These are phyloP conservation scores for Leptopterna dolabrata DNA, from an alignment of 2,888 invertebrate genomes.

Conservation along the genomic window DNA sequence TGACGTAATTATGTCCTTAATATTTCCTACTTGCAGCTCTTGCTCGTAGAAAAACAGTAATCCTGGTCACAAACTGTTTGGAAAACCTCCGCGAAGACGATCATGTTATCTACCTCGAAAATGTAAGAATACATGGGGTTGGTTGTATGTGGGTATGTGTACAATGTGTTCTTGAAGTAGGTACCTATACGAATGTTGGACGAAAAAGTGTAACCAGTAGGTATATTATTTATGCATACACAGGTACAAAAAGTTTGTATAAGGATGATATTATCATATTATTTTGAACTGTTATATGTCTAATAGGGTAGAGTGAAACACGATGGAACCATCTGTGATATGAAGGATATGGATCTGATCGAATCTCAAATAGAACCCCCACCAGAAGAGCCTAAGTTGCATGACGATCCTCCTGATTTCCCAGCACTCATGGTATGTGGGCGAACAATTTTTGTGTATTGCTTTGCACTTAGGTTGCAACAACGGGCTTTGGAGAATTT, in stretches of 20 bases:
- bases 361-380: neutral
- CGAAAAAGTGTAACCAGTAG: too few relatives aligned
- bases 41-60: slow-evolving; percentile 75
- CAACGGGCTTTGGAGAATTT: too few relatives aligned
- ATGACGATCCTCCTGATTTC: neutral
- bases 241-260: too few relatives aligned
- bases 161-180: too few relatives aligned
- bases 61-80: slow-evolving; percentile 86
- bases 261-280: too few relatives aligned
- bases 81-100: slow-evolving; percentile 79
- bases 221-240: too few relatives aligned
- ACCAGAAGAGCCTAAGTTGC: neutral
- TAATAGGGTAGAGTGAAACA: slow-evolving; percentile 10
- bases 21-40: slow-evolving; percentile 67
- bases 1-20: neutral
- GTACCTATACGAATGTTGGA: too few relatives aligned
- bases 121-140: slow-evolving; percentile 72
- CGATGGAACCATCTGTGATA: neutral
- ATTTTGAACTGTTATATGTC: neutral
- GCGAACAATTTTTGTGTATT: neutral
- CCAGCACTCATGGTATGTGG: neutral
- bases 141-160: too few relatives aligned
- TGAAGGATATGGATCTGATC: neutral
- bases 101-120: slow-evolving; percentile 74
- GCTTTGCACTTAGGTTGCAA: too few relatives aligned